Conservation (phyloP, 2,888 invertebrate species). For the Sicus ferrugineus region DNA sequence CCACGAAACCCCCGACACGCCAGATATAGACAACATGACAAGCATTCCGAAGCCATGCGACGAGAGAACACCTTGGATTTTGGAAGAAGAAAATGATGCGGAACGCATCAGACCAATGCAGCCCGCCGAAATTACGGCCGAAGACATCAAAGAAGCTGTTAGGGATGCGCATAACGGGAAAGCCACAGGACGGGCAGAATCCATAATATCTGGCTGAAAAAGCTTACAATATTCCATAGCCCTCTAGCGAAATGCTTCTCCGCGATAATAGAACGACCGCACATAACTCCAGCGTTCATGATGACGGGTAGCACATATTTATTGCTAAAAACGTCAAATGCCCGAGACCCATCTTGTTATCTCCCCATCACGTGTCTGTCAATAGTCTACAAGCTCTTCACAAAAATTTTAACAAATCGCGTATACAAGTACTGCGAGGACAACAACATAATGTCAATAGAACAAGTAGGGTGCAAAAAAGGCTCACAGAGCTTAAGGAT, state of each 20-base stretch:
- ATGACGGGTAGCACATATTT: no score
- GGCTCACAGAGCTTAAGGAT: background rate
- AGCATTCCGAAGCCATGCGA: background rate
- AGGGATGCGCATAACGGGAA: no score
- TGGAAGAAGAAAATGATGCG: background rate
- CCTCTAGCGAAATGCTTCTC: no score
- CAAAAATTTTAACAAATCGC: slow-evolving; percentile 1
- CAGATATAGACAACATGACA: background rate
- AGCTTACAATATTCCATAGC: no score
- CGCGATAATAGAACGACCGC: no score
- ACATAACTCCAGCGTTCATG: no score
- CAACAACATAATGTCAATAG: slow-evolving; percentile 1
- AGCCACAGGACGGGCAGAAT: no score
- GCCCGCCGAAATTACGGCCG: no score
- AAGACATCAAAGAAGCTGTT: background rate
- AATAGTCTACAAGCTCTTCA: background rate
- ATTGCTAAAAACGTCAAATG: no score
- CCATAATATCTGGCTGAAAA: no score
- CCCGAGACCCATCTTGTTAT: no score
- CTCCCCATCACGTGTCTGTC: slow-evolving; percentile 1
- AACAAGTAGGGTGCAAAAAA: slow-evolving; percentile 8
- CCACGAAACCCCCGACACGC: background rate
- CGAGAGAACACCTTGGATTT: background rate
- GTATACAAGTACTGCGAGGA: background rate
- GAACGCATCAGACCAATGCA: no score